Base-by-base conservation (phyloP, 2,113 vertebrate genomes). In the Bujurquina vittata region DNA sequence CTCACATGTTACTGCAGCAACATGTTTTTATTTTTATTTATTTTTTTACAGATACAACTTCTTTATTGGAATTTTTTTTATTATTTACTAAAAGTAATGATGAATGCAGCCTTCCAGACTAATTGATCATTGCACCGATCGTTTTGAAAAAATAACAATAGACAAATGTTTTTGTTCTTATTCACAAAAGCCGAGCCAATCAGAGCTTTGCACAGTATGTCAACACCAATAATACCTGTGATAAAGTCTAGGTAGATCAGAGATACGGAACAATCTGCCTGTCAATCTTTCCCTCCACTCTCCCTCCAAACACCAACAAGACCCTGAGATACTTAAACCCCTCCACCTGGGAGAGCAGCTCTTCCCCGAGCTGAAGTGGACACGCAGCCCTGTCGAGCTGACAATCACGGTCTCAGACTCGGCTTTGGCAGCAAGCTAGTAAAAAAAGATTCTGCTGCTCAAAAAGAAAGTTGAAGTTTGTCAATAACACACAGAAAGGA, bases 211-310 rank as follows among this genome's bases (percentile, higher is more conserved):
- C 17, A 20, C 49, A 20, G 18, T 18, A 20, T 20, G 0, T 29
- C 5, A 0, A 67, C 22, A 49, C 43, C 4, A 67, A 0, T 46
- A 67, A 67, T 4, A 26, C n/a, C 62, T 46, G n/a, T 67, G 35
- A 67, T 26, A 40, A 67, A 7, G 37, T 46, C 23, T 46, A 46
- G 46, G 8, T 14, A 18, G 14, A 26, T 26, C 3, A 6, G 14
- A 7, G 26, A 46, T 18, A 46, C 22, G 29, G 40, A 0, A 29
- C 46, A 67, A 37, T 62, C 31, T 35, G 20, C 35, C 18, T 35
- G 31, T 35, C 60, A 12, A n/a, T 35, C 0, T n/a, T 10, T 52
- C 7, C 2, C 49, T 18, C 49, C 1, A 8, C 46, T 18, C 46
- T 61, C 1, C 5, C 18, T 9, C 11, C 31, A 62, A 18, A n/a